Percentiles rank a stretch among this genome's conserved stretches.
Conservation (phyloP, 2,888 invertebrate species). For the Acleris literana region DNA sequence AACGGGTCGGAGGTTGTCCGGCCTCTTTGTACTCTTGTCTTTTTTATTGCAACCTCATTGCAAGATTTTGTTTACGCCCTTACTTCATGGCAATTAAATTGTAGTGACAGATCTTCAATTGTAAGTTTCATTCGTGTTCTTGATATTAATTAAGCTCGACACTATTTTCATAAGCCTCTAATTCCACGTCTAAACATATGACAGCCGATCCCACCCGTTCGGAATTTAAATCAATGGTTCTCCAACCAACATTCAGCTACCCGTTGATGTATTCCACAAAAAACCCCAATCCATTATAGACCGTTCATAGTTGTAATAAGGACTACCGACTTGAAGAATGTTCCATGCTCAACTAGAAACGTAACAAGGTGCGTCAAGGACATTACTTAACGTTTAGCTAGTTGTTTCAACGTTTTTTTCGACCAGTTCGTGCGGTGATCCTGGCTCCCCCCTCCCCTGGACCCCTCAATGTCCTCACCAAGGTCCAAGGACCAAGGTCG, state of each 20-base stretch:
- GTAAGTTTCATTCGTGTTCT: too few relatives aligned
- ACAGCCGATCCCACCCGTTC: slow-evolving; percentile 54
- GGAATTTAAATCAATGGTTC: slow-evolving; percentile 55
- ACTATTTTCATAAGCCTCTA: not conserved
- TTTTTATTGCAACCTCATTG: slow-evolving; percentile 43
- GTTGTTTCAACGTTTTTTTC: slow-evolving; percentile 59
- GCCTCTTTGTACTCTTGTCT: slow-evolving; percentile 45
- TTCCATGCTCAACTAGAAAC: slow-evolving; percentile 57
- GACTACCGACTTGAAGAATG: slow-evolving; percentile 40
- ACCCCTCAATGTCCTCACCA: slow-evolving; percentile 52
- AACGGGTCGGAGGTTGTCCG: slow-evolving; percentile 57
- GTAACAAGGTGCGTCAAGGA: slow-evolving; percentile 75
- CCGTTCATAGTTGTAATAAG: slow-evolving; percentile 49
- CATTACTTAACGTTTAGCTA: slow-evolving; percentile 60
- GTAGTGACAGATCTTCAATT: not conserved
- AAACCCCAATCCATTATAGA: slow-evolving; percentile 43
- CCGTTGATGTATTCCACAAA: slow-evolving; percentile 29
- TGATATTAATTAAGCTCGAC: not conserved
- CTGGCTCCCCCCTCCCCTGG: slow-evolving; percentile 44
- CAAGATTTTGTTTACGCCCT: slow-evolving; percentile 48
- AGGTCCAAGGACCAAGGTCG: slow-evolving; percentile 70
- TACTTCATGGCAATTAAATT: slow-evolving; percentile 1
- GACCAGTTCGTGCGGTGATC: slow-evolving; percentile 58
- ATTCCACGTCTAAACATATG: slow-evolving; percentile 20
- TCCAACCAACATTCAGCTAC: slow-evolving; percentile 32